Evolutionary conservation across 2,113 vertebrate genomes (phyloP), one percentile per base, ranked within the genome.

Genomic region (Boulengeromyrus knoepffleri): DNA sequence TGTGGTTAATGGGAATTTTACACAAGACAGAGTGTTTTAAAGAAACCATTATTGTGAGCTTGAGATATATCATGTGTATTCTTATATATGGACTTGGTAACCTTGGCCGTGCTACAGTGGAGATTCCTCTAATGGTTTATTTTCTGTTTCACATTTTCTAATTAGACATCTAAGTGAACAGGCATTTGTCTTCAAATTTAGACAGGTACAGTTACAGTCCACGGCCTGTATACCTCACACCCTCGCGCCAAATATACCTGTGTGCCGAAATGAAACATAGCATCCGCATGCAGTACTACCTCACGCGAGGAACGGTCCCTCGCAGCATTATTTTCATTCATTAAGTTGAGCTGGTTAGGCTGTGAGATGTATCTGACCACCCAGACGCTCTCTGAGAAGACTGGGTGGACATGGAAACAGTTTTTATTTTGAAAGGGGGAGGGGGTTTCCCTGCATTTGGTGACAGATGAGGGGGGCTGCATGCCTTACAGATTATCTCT

Each of bases 121-220:
- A 62, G 84, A 91, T 50, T 86, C 90, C 85, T 86, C 92, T 91
- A 92, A 92, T 90, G 90, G 91, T 92, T 92, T 91, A 92, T 92
- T 92, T 93, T 92, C 92, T 92, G 90, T 90, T 90, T 92, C 91
- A 91, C n/a, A 31, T 62, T 88, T 90, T 86, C 66, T 92, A 92
- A 92, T 92, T 93, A 91, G 90, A 87, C 85, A 87, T 92, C 70
- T 91, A 90, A 91, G 88, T 89, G 46, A 92, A 91, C 89, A 88
- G 89, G 85, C 90, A 90, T 89, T 88, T 90, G 86, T 91, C 66
- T 88, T 85, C 74, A 88, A 85, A 89, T 91, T 89, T 89, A 27
- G 70, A 83, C 84, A 70, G 66, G 21, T 62, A 90, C 31, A 47
- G 62, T 42, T 88, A 90, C 39, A 42, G 80, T n/a, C 62, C 24